Evolutionary conservation across 2,113 vertebrate genomes (phyloP), one percentile per base, ranked within the genome.

Genomic region (Caloenas nicobarica): DNA sequence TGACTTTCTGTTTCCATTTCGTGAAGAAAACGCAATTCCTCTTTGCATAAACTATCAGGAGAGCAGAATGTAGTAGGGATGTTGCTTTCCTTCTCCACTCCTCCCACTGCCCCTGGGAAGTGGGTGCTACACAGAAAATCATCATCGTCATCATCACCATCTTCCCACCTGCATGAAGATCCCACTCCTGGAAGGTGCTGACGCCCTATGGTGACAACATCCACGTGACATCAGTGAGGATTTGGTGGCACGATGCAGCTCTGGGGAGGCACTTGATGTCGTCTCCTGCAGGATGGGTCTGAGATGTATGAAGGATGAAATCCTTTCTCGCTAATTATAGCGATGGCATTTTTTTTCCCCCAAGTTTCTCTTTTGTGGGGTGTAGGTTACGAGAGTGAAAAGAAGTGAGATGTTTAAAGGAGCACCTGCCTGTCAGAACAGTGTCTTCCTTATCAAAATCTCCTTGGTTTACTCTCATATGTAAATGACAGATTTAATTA

Each of bases 361-460:
- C 0, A 0, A 65, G 29, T 77, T 80, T 92, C 76, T 92, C 16
- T 48, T 81, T 78, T 80, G 64, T 79, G 73, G 74, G 58, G 71
- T 60, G 11, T 61, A 70, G 78, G 36, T 78, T 89, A 68, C 54
- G 53, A 79, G 83, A 53, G 21, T 83, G 82, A 88, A 92, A 95
- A 61, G 34, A 86, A 93, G 72, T 18, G 38, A 61, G 57, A 51
- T 53, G 66, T 53, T 88, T 95, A 74, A 92, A 95, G 88, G 77
- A 74, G 15, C 68, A 74, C 54, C 58, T 89, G 78, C 46, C 42
- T 94, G 64, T 91, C 71, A 92, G 93, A 95, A 92, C 81, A 79
- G 60, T 82, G 58, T 86, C 42, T 91, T 91, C 53, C 60, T 61
- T 81, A 68, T 69, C 17, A 62, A 80, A 81, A 88, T 88, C 76